Percentiles rank a stretch among this genome's conserved stretches.
Conservation (phyloP, 2,888 invertebrate genomes). For the Melitaea athalia region DNA sequence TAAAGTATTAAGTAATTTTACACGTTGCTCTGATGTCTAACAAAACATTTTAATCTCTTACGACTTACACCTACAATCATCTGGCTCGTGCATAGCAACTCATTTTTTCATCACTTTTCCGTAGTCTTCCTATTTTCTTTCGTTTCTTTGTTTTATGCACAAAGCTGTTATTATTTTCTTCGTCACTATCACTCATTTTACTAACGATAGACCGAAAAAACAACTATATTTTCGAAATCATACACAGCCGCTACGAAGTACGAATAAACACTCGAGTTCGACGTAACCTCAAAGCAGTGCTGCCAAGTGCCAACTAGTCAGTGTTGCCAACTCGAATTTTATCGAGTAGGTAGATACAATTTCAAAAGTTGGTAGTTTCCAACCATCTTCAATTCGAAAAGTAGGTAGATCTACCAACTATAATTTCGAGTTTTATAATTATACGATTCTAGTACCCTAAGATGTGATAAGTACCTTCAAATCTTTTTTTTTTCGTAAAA, state of each 20-base stretch:
- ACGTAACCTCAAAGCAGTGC: background rate
- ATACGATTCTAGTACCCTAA: too few relatives aligned
- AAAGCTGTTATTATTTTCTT: background rate
- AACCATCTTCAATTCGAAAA: too few relatives aligned
- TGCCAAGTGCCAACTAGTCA: too few relatives aligned
- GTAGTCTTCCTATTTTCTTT: background rate
- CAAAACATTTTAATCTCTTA: constrained; percentile 2
- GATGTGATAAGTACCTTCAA: too few relatives aligned
- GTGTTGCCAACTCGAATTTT: too few relatives aligned
- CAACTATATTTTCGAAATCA: background rate
- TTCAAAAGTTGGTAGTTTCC: too few relatives aligned
- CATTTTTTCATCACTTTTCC: background rate
- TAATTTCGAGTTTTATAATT: too few relatives aligned
- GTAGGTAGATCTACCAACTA: too few relatives aligned
- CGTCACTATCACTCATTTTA: background rate
- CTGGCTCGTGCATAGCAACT: background rate
- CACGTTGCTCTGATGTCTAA: background rate
- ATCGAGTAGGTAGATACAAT: too few relatives aligned
- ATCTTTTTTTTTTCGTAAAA: too few relatives aligned
- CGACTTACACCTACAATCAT: background rate
- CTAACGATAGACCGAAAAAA: background rate
- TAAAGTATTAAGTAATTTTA: background rate
- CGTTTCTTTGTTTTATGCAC: background rate
- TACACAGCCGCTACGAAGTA: background rate
- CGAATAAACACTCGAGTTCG: background rate